phyloP scores from a whole-genome alignment of 1,140 invertebrate genomes.

The Bombus superbus region DNA sequence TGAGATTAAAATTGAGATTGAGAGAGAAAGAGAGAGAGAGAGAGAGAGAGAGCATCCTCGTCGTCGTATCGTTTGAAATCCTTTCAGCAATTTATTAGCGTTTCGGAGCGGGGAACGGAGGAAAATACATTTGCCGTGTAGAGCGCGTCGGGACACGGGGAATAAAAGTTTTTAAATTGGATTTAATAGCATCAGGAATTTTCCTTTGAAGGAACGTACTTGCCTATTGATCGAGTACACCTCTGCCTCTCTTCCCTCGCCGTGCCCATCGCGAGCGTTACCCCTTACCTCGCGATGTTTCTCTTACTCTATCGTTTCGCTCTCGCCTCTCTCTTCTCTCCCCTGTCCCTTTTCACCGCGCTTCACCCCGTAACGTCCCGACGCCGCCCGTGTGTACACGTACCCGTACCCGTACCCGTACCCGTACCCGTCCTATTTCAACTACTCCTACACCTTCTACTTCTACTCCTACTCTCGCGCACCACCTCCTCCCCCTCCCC shows the following conservation, averaged over 20 bases:
- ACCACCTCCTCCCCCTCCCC: background rate
- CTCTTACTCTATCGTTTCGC: slow-evolving; percentile 38
- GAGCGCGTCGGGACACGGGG: slow-evolving; percentile 46
- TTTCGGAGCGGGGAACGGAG: slow-evolving; percentile 57
- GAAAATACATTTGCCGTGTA: slow-evolving; percentile 64
- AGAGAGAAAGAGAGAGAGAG: background rate
- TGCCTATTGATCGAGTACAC: slow-evolving; percentile 75
- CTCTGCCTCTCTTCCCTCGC: slow-evolving; percentile 27
- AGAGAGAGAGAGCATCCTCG: background rate
- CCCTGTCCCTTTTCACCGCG: slow-evolving; percentile 23
- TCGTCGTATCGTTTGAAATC: slow-evolving; percentile 75
- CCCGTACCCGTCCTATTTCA: slow-evolving; percentile 52
- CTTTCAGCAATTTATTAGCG: slow-evolving; percentile 77
- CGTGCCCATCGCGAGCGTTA: slow-evolving; percentile 36
- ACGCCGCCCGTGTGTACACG: slow-evolving; percentile 27
- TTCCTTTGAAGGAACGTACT: slow-evolving; percentile 79
- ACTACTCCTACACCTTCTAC: slow-evolving; percentile 35
- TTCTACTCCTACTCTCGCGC: background rate
- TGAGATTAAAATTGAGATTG: no score
- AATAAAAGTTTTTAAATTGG: slow-evolving; percentile 82
- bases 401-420: slow-evolving; percentile 40
- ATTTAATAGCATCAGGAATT: slow-evolving; percentile 82
- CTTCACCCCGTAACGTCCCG: background rate
- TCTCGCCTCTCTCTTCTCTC: slow-evolving; percentile 18
- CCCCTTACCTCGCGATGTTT: slow-evolving; percentile 50